phyloP scores from a whole-genome alignment of 2,888 invertebrate species.

The Physocephala rufipes region DNA sequence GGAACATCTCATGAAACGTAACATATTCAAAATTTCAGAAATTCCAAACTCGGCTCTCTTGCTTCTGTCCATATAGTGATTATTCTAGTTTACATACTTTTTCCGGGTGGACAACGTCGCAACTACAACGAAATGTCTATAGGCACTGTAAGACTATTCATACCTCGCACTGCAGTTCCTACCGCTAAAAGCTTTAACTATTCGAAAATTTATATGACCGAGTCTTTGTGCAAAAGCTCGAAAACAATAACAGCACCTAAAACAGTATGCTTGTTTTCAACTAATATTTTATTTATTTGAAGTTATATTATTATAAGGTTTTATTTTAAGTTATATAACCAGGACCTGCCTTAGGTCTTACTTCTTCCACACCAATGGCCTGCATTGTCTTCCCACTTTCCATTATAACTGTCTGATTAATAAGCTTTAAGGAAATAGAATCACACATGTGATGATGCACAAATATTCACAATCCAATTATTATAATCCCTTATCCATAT shows the following conservation, averaged over 20 bases:
- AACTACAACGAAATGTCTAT: slow-evolving; percentile 1
- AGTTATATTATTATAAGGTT: not conserved
- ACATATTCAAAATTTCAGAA: slow-evolving; percentile 23
- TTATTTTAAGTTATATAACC: not conserved
- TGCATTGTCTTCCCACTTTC: not conserved
- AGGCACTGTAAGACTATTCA: slow-evolving; percentile 13
- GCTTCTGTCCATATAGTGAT: slow-evolving; percentile 21
- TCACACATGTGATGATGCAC: not conserved
- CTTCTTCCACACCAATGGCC: not conserved
- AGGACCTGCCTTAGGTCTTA: not conserved
- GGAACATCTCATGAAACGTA: slow-evolving; percentile 56
- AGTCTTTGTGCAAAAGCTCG: slow-evolving; percentile 5
- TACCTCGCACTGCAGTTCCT: not conserved
- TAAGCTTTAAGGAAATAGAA: not conserved
- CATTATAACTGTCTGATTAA: slow-evolving; percentile 11
- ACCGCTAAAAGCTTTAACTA: not conserved
- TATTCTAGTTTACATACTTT: not conserved
- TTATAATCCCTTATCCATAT: not conserved
- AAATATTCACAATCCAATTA: not conserved
- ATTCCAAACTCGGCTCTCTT: slow-evolving; percentile 37
- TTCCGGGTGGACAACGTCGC: not conserved
- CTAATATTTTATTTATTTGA: not conserved
- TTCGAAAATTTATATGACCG: slow-evolving; percentile 2
- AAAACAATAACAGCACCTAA: not conserved
- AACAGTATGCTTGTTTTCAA: not conserved